Percentiles rank a stretch among this genome's conserved stretches.
phyloP scores from a whole-genome alignment of 2,797 vertebrate genomes.

The Acrossocheilus fasciatus region DNA sequence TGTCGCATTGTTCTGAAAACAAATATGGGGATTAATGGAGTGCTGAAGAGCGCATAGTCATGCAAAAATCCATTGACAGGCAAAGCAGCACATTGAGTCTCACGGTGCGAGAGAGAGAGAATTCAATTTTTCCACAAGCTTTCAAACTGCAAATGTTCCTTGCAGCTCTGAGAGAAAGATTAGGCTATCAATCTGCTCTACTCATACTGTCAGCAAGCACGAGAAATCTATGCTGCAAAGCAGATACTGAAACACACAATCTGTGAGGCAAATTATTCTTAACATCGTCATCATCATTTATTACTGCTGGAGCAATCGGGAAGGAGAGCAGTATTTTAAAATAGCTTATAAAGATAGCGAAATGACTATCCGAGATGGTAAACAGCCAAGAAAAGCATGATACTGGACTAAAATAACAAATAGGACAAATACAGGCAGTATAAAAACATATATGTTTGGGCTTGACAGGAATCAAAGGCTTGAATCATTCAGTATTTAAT shows the following conservation, averaged over 20 bases:
- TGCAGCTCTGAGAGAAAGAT: conserved; percentile 67
- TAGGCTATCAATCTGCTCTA: conserved; percentile 70
- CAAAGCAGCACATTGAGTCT: conserved; percentile 37
- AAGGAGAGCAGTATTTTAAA: conserved; percentile 57
- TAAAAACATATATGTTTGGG: neutral
- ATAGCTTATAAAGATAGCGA: conserved; percentile 16
- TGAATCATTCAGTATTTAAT: neutral
- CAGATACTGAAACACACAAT: conserved; percentile 66
- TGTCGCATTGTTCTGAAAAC: conserved; percentile 44
- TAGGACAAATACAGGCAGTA: conserved; percentile 25
- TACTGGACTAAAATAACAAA: conserved; percentile 45
- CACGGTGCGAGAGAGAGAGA: conserved; percentile 19
- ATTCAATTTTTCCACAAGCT: conserved; percentile 59
- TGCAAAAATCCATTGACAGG: conserved; percentile 55
- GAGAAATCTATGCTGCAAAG: conserved; percentile 62
- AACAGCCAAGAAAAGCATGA: conserved; percentile 43
- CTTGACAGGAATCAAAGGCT: neutral
- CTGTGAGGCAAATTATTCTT: conserved; percentile 65
- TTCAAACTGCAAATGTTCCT: conserved; percentile 68
- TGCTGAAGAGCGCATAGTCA: conserved; percentile 39
- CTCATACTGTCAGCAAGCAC: conserved; percentile 68
- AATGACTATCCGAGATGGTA: neutral
- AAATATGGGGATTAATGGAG: conserved; percentile 53
- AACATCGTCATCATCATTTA: conserved; percentile 65
- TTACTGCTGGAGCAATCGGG: conserved; percentile 61